A percentile compares a stretch with the other conserved stretches of the same genome.
Conservation (phyloP, 1,140 invertebrate species). For the Drosophila nannoptera region DNA sequence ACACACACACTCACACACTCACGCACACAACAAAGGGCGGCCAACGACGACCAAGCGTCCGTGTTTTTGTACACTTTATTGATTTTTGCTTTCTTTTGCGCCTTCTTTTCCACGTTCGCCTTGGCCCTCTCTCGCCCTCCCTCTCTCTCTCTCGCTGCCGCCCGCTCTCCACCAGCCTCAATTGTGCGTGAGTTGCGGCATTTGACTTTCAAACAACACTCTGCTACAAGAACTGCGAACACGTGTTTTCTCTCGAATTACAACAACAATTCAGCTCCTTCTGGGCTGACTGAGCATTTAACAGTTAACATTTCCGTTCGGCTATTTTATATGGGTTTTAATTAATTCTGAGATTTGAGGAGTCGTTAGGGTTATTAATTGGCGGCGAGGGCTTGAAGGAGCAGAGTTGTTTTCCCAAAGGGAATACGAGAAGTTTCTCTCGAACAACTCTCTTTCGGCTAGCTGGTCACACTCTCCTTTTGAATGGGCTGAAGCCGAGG, state of each 20-base stretch:
- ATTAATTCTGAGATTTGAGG: too few relatives aligned
- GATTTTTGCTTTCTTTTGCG: conserved; percentile 70
- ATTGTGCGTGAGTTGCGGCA: conserved; percentile 64
- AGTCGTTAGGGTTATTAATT: too few relatives aligned
- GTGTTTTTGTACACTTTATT: conserved; percentile 71
- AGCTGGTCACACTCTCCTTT: too few relatives aligned
- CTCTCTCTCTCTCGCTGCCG: not conserved
- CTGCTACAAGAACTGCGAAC: conserved; percentile 12
- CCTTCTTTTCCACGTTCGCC: conserved; percentile 41
- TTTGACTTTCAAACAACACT: conserved; percentile 48
- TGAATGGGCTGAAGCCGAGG: too few relatives aligned
- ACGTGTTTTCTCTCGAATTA: not conserved
- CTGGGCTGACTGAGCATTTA: too few relatives aligned
- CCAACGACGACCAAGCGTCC: conserved; percentile 43
- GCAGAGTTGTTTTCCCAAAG: too few relatives aligned
- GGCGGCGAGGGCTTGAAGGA: too few relatives aligned
- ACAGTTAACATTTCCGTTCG: too few relatives aligned
- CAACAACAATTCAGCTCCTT: too few relatives aligned
- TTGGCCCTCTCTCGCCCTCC: conserved; percentile 9
- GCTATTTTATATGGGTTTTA: too few relatives aligned
- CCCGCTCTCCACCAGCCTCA: conserved; percentile 26
- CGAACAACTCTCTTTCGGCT: too few relatives aligned
- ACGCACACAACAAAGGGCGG: conserved; percentile 28
- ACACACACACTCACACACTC: conserved; percentile 5
- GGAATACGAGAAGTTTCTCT: too few relatives aligned